A percentile compares a stretch with the other conserved stretches of the same genome.
phyloP scores from a whole-genome alignment of 2,113 vertebrate species.

The Crotophaga sulcirostris region DNA sequence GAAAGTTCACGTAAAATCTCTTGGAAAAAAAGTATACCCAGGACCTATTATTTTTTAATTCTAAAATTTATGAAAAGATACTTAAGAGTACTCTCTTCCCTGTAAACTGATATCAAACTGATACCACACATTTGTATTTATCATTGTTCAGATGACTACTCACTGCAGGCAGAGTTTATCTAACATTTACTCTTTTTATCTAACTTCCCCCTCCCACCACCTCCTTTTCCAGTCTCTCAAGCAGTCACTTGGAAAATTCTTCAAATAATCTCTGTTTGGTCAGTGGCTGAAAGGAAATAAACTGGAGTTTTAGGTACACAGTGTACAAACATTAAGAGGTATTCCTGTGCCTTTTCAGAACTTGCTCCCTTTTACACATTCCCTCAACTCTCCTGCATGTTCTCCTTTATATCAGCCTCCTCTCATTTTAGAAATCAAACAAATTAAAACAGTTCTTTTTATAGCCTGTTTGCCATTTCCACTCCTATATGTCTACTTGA shows the following conservation, averaged over 20 bases:
- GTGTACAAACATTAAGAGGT: not conserved
- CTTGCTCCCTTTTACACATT: not conserved
- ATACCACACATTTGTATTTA: not conserved
- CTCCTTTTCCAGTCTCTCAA: not conserved
- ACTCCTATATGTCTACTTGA: not conserved
- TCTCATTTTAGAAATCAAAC: not conserved
- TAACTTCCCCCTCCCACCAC: not conserved
- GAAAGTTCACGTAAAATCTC: constrained; percentile 5
- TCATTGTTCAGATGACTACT: not conserved
- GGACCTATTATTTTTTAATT: constrained; percentile 23
- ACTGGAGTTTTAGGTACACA: not conserved
- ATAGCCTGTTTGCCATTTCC: not conserved
- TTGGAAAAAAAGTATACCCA: not conserved
- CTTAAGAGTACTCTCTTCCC: not conserved
- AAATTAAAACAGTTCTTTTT: not conserved
- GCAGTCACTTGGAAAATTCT: not conserved
- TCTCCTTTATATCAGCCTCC: not conserved
- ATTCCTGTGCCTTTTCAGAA: not conserved
- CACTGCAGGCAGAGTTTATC: not conserved
- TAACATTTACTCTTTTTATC: not conserved
- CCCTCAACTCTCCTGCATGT: not conserved
- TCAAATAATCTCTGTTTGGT: not conserved
- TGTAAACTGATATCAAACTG: not conserved
- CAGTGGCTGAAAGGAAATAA: not conserved
- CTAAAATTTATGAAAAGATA: not conserved